Conservation (phyloP, 2,888 invertebrate genomes). For the Torymus aiolomorphi region DNA sequence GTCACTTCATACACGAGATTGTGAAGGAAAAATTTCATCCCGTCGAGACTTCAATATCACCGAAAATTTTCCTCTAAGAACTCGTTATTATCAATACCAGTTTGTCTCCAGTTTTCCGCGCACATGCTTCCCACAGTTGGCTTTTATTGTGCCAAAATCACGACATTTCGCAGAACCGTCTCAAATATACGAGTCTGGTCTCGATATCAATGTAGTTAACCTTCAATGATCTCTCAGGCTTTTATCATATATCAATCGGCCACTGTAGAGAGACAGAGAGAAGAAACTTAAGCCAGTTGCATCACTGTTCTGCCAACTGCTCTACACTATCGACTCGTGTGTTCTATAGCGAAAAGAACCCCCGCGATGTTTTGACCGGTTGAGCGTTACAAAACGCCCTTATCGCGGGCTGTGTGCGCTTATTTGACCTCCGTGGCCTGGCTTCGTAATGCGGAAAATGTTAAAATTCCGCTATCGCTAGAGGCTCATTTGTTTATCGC, state of each 20-base stretch:
- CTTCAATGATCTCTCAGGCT: background rate
- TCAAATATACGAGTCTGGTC: too few species aligned
- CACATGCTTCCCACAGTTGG: too few species aligned
- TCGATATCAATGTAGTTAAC: too few species aligned
- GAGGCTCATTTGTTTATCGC: conserved; percentile 26
- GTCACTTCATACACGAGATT: too few species aligned
- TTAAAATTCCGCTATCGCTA: conserved; percentile 16
- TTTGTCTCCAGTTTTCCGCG: too few species aligned
- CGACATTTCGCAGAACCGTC: too few species aligned
- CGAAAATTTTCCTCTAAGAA: conserved; percentile 14
- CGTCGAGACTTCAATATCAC: background rate
- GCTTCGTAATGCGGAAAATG: conserved; percentile 51
- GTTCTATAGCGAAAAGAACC: conserved; percentile 51
- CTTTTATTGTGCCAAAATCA: too few species aligned
- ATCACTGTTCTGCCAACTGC: background rate
- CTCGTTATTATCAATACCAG: background rate
- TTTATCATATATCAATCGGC: conserved; percentile 22
- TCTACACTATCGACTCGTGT: conserved; percentile 13
- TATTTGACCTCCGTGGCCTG: conserved; percentile 63
- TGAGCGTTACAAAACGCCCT: conserved; percentile 62
- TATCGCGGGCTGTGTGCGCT: conserved; percentile 58
- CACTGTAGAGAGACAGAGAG: too few species aligned
- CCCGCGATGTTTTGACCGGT: conserved; percentile 63
- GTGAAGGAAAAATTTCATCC: background rate
- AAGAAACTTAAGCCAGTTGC: background rate